A percentile compares a stretch with the other conserved stretches of the same genome.
Conservation (phyloP, 64 coral and sea anemone species). For the Cladopsammia gracilis region DNA sequence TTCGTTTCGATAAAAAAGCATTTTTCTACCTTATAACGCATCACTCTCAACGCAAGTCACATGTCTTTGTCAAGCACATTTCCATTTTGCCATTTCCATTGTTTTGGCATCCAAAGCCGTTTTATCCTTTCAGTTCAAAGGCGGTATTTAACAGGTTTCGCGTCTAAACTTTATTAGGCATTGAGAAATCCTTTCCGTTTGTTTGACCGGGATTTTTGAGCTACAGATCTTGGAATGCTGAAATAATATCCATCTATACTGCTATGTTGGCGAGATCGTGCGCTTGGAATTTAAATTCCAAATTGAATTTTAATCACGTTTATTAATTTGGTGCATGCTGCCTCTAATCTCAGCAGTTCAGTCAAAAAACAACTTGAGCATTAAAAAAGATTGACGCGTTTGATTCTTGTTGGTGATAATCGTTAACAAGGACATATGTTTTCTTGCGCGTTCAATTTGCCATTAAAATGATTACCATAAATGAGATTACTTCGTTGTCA, state of each 20-base stretch:
- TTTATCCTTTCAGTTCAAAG: conserved; percentile 30
- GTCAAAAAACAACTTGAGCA: neutral
- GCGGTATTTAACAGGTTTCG: conserved; percentile 32
- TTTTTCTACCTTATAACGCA: neutral
- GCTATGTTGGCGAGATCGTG: neutral
- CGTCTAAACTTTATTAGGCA: neutral
- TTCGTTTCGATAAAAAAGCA: conserved; percentile 7
- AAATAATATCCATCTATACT: conserved; percentile 14
- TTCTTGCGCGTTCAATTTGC: neutral
- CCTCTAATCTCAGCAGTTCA: neutral
- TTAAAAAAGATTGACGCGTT: neutral
- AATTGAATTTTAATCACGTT: conserved; percentile 10
- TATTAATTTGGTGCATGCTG: neutral
- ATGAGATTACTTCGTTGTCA: conserved; percentile 33
- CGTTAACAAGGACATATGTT: conserved; percentile 17
- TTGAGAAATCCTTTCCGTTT: neutral
- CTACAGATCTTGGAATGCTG: neutral
- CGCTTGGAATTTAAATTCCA: neutral
- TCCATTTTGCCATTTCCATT: conserved; percentile 15
- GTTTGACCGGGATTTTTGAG: neutral
- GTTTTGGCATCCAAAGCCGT: neutral
- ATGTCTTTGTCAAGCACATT: conserved; percentile 41
- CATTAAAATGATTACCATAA: conserved; percentile 16
- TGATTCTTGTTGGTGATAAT: neutral
- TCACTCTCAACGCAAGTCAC: conserved; percentile 7